Evolutionary conservation across 2,797 vertebrate species (phyloP), one percentile per base, ranked within the genome.

Genomic region (Gadopsis bispinosus): DNA sequence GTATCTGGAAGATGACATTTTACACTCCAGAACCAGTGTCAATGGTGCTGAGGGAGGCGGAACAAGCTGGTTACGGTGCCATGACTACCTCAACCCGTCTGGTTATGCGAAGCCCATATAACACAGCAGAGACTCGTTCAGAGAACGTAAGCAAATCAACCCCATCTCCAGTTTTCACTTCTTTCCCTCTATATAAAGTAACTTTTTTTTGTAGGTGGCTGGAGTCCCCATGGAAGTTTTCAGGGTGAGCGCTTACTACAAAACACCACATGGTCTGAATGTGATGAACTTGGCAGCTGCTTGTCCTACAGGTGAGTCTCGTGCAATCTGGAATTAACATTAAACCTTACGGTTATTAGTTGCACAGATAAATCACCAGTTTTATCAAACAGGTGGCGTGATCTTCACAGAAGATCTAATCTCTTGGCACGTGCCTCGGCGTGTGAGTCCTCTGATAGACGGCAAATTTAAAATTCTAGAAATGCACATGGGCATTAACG

Each of bases 1-100:
- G 90, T 17, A 93, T 96, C 75, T 96, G 94, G 95, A 96, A 97
- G 87, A 80, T 96, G 55, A 94, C 96, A 0, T 97, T 98, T 86
- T 94, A 95, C 77, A 91, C 93, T 1, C 91, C 94, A 59, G 90
- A 91, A 2, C 93, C 93, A 51, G 94, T 87, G 17, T 69, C 93
- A 0, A 91, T 97, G 91, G 66, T 91, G 31, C 79, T 94, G 70
- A 89, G 67, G 0, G 95, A 96, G 72, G 95, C 95, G 4, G 92
- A 93, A 58, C 80, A 90, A 11, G 89, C 90, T 16, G 96, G 96
- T 5, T 97, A 96, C 45, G 88, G 94, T 3, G 82, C 96, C 51
- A 95, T 80, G 13, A 66, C 60, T 0, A 96, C 95, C 0, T 78
- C 86, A 0, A 92, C 55, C 0, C 96, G 96, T 13, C 78, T 97